Evolutionary conservation across 2,113 vertebrate species (phyloP).

Genomic region (Okapia johnstoni): DNA sequence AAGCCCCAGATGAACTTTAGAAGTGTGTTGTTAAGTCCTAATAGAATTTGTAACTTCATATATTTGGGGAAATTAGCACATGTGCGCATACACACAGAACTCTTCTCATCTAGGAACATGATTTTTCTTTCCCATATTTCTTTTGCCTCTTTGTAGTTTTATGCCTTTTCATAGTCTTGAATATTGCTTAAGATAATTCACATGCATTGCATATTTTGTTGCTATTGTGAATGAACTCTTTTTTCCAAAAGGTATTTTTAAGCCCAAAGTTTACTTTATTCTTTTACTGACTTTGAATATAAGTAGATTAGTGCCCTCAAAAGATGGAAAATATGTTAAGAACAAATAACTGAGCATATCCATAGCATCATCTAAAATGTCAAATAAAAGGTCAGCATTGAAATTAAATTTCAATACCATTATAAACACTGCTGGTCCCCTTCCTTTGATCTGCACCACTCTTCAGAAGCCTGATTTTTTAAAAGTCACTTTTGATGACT

Average conservation of each 20-base stretch:
- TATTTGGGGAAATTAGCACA: background rate
- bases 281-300: constrained; percentile 70
- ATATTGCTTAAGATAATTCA: constrained; percentile 38
- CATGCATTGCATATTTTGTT: constrained; percentile 55
- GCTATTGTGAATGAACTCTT: constrained; percentile 55
- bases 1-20: background rate
- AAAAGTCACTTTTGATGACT: background rate
- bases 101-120: background rate
- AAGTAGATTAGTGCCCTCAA: constrained; percentile 69
- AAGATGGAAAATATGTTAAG: constrained; percentile 72
- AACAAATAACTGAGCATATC: constrained; percentile 72
- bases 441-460: constrained; percentile 35
- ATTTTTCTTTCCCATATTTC: constrained; percentile 23
- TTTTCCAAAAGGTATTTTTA: constrained; percentile 59
- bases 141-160: constrained; percentile 6
- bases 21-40: background rate
- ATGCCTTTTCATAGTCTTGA: background rate
- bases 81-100: background rate
- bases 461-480: background rate
- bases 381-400: constrained; percentile 72
- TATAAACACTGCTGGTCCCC: constrained; percentile 59
- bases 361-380: constrained; percentile 77
- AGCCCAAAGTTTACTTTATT: constrained; percentile 68
- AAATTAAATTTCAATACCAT: constrained; percentile 72
- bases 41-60: background rate